Conservation (phyloP, 1,140 invertebrate genomes). For the Bradysia coprophila region DNA sequence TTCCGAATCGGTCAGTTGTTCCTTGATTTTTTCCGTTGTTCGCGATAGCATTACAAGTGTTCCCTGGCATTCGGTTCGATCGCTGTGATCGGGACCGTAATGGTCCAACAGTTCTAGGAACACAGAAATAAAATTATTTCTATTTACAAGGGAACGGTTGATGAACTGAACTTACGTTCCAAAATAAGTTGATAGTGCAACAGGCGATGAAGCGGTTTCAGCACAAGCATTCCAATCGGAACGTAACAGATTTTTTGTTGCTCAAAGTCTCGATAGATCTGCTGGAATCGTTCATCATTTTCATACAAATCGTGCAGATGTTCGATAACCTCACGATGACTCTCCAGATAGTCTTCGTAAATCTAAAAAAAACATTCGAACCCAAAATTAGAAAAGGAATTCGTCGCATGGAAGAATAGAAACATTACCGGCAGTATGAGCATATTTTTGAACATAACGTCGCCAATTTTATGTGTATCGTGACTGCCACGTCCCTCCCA, state of each 20-base stretch:
- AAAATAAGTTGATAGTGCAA: constrained; percentile 72
- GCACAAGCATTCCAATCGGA: constrained; percentile 66
- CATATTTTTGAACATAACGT: constrained; percentile 44
- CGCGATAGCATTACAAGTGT: constrained; percentile 43
- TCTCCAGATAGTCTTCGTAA: constrained; percentile 65
- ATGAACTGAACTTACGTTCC: constrained; percentile 45
- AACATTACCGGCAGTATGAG: constrained; percentile 31
- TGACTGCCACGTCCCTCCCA: constrained; percentile 27
- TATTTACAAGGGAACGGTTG: neutral
- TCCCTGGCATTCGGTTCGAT: constrained; percentile 52
- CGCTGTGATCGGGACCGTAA: constrained; percentile 55
- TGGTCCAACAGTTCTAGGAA: constrained; percentile 51
- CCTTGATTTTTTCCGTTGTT: constrained; percentile 31
- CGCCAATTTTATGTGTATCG: constrained; percentile 37
- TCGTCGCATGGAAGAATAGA: neutral
- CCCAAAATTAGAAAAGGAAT: neutral
- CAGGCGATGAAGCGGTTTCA: constrained; percentile 77
- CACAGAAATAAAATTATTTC: constrained; percentile 8
- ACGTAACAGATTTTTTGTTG: constrained; percentile 69
- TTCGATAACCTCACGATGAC: constrained; percentile 52
- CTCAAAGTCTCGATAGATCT: constrained; percentile 69
- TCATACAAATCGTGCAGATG: constrained; percentile 54
- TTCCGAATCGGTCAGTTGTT: constrained; percentile 36
- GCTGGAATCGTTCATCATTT: constrained; percentile 53
- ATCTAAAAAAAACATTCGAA: constrained; percentile 31